Base-by-base conservation (phyloP, 2,888 invertebrate species). In the Prostheceraeus crozeri region DNA sequence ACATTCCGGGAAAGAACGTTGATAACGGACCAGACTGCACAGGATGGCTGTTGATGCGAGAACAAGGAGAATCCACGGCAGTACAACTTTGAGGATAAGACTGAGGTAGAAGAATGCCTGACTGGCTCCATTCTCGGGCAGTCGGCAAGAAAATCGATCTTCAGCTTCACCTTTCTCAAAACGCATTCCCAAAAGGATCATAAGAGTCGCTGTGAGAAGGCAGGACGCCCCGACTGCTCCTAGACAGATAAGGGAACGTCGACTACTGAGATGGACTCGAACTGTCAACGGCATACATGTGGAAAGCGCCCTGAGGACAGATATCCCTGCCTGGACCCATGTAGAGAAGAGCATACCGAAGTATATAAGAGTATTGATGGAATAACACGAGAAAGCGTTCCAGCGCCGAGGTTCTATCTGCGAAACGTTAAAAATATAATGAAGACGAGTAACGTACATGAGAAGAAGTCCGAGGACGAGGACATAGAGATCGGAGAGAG, bases 271-370 rank as follows among this genome's bases (percentile, higher is more conserved):
- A 14, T 36, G 52, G 52, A 25, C 14, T 2, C 55, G 55, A 14
- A 35, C 25, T 14, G 33, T 23, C n/a, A 55, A n/a, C 3, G 55
- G 55, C n/a, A 45, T 36, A 19, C 36, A 27, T 10, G 40, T 40
- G 27, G 55, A 58, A 16, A 59, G 25, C 2, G 35, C 53, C 1
- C 59, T 3, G 10, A 58, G 28, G 10, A 59, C 35, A 14, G 55
- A 58, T 10, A 59, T 59, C 21, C 59, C 33, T 1, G 31, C 59
- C 30, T 59, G 59, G 23, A 59, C 31, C 59, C 59, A 59, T n/a
- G 55, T 59, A 14, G 59, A 59, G 19, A 58, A 23, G 8, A 59
- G 27, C 2, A 59, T 33, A 25, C 59, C 59, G 25, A 58, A 59
- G 27, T 59, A 59, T 10, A 58, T 27, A 19, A 59, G 30, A n/a